Percentiles rank a stretch among this genome's conserved stretches.
Conservation (phyloP, 2,888 invertebrate species). For the Drosophila lutescens region DNA sequence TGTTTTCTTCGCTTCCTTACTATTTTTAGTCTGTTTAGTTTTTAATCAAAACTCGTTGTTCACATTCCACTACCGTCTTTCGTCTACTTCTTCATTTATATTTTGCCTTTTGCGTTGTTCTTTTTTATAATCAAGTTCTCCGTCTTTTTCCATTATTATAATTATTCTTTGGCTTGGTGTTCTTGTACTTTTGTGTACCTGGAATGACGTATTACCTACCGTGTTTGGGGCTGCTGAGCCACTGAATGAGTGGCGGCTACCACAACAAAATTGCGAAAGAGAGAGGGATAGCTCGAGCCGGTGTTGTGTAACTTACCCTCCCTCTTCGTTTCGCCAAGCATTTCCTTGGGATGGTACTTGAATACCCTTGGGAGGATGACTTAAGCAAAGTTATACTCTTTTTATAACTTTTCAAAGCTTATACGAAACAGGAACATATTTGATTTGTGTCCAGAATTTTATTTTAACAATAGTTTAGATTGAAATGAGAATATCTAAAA, state of each 20-base stretch:
- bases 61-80: slow-evolving; percentile 30
- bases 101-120: slow-evolving; percentile 8
- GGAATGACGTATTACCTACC: slow-evolving; percentile 41
- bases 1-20: slow-evolving; percentile 9
- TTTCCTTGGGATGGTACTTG: background rate
- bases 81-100: slow-evolving; percentile 19
- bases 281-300: slow-evolving; percentile 25
- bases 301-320: slow-evolving; percentile 23
- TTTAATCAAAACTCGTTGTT: slow-evolving; percentile 60
- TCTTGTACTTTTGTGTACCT: slow-evolving; percentile 32
- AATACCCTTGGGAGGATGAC: slow-evolving; percentile 7
- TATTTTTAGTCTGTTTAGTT: slow-evolving; percentile 11
- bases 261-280: slow-evolving; percentile 37
- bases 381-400: background rate
- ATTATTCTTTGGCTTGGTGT: slow-evolving; percentile 31
- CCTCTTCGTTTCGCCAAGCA: background rate
- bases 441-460: no score
- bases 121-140: slow-evolving; percentile 11
- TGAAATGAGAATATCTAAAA: no score
- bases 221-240: slow-evolving; percentile 1
- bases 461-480: no score
- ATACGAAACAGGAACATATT: no score
- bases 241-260: slow-evolving; percentile 28
- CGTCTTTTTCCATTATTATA: slow-evolving; percentile 28
- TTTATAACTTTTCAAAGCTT: no score